phyloP scores from a whole-genome alignment of 2,113 vertebrate genomes.

The Speoplatyrhinus poulsoni region DNA sequence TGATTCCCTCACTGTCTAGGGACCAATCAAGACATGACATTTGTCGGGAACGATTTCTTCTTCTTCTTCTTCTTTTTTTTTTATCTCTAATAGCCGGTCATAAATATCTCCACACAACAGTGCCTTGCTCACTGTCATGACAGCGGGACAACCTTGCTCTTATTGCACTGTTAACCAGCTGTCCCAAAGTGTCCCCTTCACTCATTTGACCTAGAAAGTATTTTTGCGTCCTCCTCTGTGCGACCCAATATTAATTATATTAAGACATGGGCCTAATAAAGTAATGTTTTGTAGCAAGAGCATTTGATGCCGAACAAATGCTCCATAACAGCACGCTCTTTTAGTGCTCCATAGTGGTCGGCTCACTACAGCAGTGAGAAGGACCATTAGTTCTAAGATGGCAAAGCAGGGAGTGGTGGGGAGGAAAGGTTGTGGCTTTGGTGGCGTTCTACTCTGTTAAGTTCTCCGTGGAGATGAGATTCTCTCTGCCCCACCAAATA shows the following conservation, averaged over 20 bases:
- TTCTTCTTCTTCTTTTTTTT: background rate
- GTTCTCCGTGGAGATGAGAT: conserved; percentile 42
- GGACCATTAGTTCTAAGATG: conserved; percentile 33
- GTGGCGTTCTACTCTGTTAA: conserved; percentile 45
- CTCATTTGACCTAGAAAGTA: too few relatives aligned
- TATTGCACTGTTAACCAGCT: too few relatives aligned
- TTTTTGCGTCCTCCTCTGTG: too few relatives aligned
- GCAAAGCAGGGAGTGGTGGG: conserved; percentile 13
- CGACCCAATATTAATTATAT: too few relatives aligned
- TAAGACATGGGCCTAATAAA: too few relatives aligned
- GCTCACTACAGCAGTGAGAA: conserved; percentile 29
- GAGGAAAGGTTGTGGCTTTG: conserved; percentile 13
- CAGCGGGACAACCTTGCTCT: too few relatives aligned
- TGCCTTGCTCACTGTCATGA: background rate
- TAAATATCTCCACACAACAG: background rate
- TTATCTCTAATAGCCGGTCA: background rate
- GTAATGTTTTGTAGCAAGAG: background rate
- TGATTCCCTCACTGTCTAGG: conserved; percentile 22
- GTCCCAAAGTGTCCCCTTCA: too few relatives aligned
- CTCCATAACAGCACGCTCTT: too few relatives aligned
- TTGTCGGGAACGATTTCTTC: background rate
- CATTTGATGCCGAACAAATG: background rate
- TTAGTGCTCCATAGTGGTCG: background rate
- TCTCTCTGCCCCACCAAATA: conserved; percentile 19
- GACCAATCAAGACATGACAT: conserved; percentile 28